Evolutionary conservation across 2,888 invertebrate genomes (phyloP).

Genomic region (Agonum fuliginosum): DNA sequence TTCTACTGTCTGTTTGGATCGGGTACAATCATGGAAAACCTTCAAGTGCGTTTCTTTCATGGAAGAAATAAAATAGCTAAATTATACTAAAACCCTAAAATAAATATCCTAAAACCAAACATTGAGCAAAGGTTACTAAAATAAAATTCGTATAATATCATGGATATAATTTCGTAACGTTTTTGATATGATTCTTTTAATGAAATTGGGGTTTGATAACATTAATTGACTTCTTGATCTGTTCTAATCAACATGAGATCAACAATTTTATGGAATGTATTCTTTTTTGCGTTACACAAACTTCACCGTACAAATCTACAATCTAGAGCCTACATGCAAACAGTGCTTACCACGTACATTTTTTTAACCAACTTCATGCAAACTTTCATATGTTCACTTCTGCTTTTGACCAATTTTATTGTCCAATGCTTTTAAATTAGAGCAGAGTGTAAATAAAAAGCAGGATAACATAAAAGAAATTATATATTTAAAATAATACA

Average conservation of each 20-base stretch:
- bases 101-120: background rate
- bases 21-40: constrained; percentile 13
- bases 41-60: constrained; percentile 11
- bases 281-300: background rate
- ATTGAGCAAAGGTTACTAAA: background rate
- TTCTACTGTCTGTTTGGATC: background rate
- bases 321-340: constrained; percentile 5
- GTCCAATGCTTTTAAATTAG: background rate
- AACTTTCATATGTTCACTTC: background rate
- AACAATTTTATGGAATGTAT: background rate
- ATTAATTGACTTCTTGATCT: constrained; percentile 4
- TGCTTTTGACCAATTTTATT: background rate
- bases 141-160: background rate
- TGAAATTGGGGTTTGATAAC: background rate
- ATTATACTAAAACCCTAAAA: background rate
- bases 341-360: background rate
- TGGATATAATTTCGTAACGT: background rate
- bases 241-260: constrained; percentile 4
- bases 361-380: background rate
- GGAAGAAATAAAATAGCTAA: constrained; percentile 2
- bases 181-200: background rate
- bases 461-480: constrained; percentile 37
- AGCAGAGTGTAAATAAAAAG: constrained; percentile 21
- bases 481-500: constrained; percentile 51
- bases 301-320: background rate